Evolutionary conservation across 2,888 invertebrate genomes (phyloP), one percentile per base, ranked within the genome.

Genomic region (Rhingia campestris): DNA sequence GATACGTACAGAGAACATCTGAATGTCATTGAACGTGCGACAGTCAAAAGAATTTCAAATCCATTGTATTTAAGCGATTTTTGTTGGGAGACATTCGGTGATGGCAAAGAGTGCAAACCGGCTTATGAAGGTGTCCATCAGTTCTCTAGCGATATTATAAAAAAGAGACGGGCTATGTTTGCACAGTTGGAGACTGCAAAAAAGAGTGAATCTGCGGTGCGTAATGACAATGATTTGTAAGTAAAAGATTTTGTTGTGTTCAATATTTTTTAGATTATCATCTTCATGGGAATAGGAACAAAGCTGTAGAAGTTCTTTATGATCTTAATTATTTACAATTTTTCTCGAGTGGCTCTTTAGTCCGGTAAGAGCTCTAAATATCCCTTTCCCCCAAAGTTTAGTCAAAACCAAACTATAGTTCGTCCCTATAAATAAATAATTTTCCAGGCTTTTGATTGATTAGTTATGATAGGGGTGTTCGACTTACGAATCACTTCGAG

Each of bases 81-180:
- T 0, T n/a, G 88, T 0, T 89, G 88, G 39, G 77, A 88, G 4
- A 6, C 80, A 0, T 74, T 89, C 63, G 81, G 79, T 0, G 86
- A 87, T 12, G 82, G 86, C 5, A 66, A 86, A 12, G 86, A 87
- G 32, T 86, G 88, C 59, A 70, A 75, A 0, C 33, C 81, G 4
- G 70, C 86, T 14, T 66, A 89, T 4, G 64, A 87, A 3, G 87
- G 86, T 3, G 86, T 3, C 81, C 90, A 89, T 54, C 79, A 75
- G 0, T 90, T 89, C 56, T 90, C 89, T 0, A 89, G 89, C 35
- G 88, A 87, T 49, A 89, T 89, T 3, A 89, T 89, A 6, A 88
- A 89, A 35, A 90, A 89, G 14, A 87, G 89, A 3, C 86, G 90
- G 0, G 22, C 3, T 41, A n/a, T 41, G 41, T n/a, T 41, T n/a